Conservation (phyloP, 1,140 invertebrate species). For the Parapsyche elsis region DNA sequence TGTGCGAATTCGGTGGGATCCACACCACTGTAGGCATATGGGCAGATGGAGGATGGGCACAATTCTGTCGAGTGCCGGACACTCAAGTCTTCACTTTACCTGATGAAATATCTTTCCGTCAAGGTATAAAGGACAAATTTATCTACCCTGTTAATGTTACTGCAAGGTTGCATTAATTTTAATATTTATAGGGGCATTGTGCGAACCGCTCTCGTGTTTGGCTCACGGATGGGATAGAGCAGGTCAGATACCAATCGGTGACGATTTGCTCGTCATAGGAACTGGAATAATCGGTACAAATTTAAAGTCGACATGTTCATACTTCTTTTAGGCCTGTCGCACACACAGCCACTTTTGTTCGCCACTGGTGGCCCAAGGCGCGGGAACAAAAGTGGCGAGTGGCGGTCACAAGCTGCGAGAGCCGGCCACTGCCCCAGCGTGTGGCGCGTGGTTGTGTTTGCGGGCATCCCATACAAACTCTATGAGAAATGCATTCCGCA, state of each 20-base stretch:
- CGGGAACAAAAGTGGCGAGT: no score
- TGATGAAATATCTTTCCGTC: constrained; percentile 66
- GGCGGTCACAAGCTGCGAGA: no score
- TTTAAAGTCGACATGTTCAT: no score
- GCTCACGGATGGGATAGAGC: constrained; percentile 74
- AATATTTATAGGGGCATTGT: constrained; percentile 66
- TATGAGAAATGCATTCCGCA: no score
- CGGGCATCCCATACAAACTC: no score
- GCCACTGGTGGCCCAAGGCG: no score
- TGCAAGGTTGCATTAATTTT: neutral
- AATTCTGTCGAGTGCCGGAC: constrained; percentile 71
- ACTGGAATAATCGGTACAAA: constrained; percentile 75
- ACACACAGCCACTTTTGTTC: no score
- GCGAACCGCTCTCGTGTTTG: constrained; percentile 76
- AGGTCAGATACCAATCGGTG: constrained; percentile 70
- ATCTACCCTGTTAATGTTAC: neutral
- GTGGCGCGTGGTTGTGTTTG: no score
- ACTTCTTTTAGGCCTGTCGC: no score
- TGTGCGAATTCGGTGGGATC: constrained; percentile 70
- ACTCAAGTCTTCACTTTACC: constrained; percentile 70
- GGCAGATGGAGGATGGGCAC: constrained; percentile 75
- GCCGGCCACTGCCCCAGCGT: no score
- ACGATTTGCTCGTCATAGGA: constrained; percentile 73
- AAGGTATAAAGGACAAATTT: constrained; percentile 60
- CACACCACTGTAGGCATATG: constrained; percentile 75